Base-by-base conservation (phyloP, 2,797 vertebrate species). In the Scolopax bukidnonensis region DNA sequence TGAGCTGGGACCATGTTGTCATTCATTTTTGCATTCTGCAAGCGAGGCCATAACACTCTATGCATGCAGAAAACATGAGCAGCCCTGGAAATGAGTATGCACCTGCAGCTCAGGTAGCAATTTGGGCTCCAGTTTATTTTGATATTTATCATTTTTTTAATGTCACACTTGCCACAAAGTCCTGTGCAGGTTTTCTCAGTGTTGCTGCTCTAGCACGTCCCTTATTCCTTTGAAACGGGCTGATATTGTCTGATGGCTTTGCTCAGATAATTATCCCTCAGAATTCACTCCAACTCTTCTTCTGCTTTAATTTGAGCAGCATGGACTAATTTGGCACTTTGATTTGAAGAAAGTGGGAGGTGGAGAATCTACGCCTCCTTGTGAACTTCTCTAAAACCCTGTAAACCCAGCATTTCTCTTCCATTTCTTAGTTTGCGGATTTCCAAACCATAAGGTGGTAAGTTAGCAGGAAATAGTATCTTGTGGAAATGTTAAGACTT, bases 251-350 rank as follows among this genome's bases (percentile, higher is more conserved):
- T 79, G 59, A 82, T 83, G 28, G 19, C 10, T 68, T 74, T 78
- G 32, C 67, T 84, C 91, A 77, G 47, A 85, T 67, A 88, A 68
- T 85, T 93, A 86, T 41, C 91, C 50, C 43, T 86, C 63, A 51
- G 41, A 19, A n/a, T 70, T 83, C 59, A 80, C 60, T 86, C 11
- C 69, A 57, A 4, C 36, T 78, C 40, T 64, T 80, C 56, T 57
- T 30, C 10, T 78, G n/a, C 50, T 59, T 78, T 87, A 81, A 87
- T 90, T 82, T 90, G 77, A 82, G 71, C 18, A 84, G 85, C 86
- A 94, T 28, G 32, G 65, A 73, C 63, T 76, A 75, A 96, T 89
- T 91, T 87, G 63, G 70, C 40, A 27, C 63, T 82, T 92, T 60
- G 47, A 82, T 90, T 91, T 78, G 32, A 86, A 87, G 84, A 83